Percentiles rank a stretch among this genome's conserved stretches.
phyloP scores from a whole-genome alignment of 2,113 vertebrate genomes.

The Dolichallabes microphthalmus region DNA sequence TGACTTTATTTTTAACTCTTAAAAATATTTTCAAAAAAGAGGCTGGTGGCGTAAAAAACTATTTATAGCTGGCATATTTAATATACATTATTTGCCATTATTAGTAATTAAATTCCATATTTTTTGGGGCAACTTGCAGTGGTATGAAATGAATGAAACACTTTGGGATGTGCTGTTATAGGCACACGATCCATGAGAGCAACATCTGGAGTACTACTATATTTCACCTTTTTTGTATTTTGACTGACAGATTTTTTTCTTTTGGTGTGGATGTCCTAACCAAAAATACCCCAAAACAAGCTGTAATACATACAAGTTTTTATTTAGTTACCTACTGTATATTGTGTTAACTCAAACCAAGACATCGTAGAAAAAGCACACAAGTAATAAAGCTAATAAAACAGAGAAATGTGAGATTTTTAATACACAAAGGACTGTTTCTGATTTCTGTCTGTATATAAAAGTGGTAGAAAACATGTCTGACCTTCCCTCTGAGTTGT shows the following conservation, averaged over 20 bases:
- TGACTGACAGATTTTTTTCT: conserved; percentile 4
- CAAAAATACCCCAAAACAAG: neutral
- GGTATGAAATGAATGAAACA: neutral
- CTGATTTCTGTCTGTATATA: neutral
- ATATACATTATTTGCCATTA: too few species aligned
- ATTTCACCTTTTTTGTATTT: neutral
- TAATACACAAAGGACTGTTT: neutral
- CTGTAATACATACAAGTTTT: neutral
- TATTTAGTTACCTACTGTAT: too few species aligned
- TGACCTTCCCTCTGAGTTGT: conserved; percentile 96
- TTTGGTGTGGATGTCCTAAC: neutral
- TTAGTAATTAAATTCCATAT: too few species aligned
- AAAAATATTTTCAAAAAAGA: neutral
- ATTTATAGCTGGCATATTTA: neutral
- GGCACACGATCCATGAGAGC: neutral
- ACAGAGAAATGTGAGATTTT: neutral
- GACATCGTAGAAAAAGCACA: too few species aligned
- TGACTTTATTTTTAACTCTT: neutral
- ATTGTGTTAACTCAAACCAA: neutral
- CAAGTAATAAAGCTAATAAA: neutral
- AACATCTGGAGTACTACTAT: neutral
- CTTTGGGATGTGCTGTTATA: neutral
- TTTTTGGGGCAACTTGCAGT: neutral
- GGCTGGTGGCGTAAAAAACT: neutral
- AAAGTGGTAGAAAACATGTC: conserved; percentile 42